Conservation (phyloP, 2,113 vertebrate species). For the Platysteira castanea region DNA sequence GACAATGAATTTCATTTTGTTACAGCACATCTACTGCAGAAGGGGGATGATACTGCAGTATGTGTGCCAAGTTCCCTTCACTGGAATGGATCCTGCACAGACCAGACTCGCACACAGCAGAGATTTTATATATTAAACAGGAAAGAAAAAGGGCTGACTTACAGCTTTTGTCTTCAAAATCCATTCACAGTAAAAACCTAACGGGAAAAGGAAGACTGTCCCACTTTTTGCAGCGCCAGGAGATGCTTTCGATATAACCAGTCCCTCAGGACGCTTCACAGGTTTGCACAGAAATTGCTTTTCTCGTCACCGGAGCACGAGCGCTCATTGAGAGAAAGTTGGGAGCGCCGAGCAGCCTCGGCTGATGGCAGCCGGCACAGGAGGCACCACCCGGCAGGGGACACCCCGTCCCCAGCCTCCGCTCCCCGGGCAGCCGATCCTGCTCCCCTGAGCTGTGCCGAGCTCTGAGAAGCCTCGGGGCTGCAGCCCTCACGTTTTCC, state of each 20-base stretch:
- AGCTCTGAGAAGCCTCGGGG: background rate
- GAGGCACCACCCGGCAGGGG: background rate
- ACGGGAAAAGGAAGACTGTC: background rate
- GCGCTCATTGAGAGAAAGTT: background rate
- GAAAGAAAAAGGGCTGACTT: slow-evolving; percentile 25
- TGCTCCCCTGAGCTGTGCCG: accelerated
- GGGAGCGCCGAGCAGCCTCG: background rate
- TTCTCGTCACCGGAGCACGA: background rate
- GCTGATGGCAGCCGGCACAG: accelerated
- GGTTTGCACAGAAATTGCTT: background rate
- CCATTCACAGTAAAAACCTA: slow-evolving; percentile 20
- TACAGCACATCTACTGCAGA: slow-evolving; percentile 37
- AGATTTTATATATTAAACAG: slow-evolving; percentile 32
- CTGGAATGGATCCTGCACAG: slow-evolving; percentile 2
- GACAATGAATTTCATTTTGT: slow-evolving; percentile 48
- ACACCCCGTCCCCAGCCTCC: background rate
- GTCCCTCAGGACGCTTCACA: background rate
- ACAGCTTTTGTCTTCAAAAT: slow-evolving; percentile 52
- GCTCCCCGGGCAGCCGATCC: accelerated
- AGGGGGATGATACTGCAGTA: slow-evolving; percentile 39
- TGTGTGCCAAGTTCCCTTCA: slow-evolving; percentile 12
- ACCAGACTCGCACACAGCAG: background rate
- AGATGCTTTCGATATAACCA: background rate
- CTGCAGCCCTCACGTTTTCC: background rate
- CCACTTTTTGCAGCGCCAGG: slow-evolving; percentile 9